Percentiles rank a stretch among this genome's conserved stretches.
phyloP scores from a whole-genome alignment of 2,888 invertebrate species.

The Rhingia campestris region DNA sequence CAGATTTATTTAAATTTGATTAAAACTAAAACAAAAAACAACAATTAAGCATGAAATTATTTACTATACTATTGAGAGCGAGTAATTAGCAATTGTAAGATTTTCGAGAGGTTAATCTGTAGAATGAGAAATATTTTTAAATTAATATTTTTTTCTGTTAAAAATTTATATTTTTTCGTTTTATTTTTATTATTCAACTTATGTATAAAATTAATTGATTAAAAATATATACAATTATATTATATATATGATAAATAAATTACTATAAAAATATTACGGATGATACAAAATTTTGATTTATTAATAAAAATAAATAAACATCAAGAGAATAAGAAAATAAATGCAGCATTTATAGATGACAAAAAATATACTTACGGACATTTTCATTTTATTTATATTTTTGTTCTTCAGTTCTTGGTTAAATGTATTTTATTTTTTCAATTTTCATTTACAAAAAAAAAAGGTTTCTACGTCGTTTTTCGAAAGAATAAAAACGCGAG shows the following conservation, averaged over 20 bases:
- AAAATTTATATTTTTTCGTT: constrained; percentile 50
- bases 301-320: constrained; percentile 54
- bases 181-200: constrained; percentile 69
- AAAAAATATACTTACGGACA: constrained; percentile 35
- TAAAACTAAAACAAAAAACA: constrained; percentile 9
- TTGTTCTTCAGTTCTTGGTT: background rate
- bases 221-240: constrained; percentile 71
- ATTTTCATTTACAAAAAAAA: no score
- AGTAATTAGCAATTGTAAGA: constrained; percentile 71
- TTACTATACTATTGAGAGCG: constrained; percentile 53
- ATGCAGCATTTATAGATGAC: constrained; percentile 71
- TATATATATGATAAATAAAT: constrained; percentile 73
- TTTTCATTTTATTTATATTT: constrained; percentile 43
- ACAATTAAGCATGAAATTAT: constrained; percentile 62
- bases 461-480: no score
- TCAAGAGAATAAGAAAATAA: constrained; percentile 40
- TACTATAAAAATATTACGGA: constrained; percentile 67
- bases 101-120: constrained; percentile 68
- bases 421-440: no score
- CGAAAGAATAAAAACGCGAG: no score
- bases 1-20: constrained; percentile 34
- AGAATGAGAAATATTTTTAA: constrained; percentile 63
- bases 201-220: constrained; percentile 73
- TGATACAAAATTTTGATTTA: constrained; percentile 71
- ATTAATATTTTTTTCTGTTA: constrained; percentile 64